Evolutionary conservation across 2,797 vertebrate species (phyloP), one percentile per base, ranked within the genome.

Genomic region (Helostoma temminkii): DNA sequence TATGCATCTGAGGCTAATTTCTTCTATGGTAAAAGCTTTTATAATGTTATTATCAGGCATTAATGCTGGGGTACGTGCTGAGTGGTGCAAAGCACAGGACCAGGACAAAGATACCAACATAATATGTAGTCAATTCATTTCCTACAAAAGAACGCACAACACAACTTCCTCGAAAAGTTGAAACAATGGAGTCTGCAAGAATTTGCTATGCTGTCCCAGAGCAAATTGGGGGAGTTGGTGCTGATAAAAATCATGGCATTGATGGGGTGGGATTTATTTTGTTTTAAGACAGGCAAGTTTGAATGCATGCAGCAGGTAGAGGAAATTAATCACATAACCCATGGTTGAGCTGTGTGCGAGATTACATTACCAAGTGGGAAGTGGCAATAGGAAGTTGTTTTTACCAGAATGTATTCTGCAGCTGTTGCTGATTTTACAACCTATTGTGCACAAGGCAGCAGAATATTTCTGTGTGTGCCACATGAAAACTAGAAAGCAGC

Each of bases 181-280:
- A 71, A 90, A 93, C 91, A 92, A 92, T 92, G 12, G 82, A 71
- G 74, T 73, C 68, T 69, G 74, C 24, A 69, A 71, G 65, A 77
- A 80, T 63, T 83, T 92, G 85, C 88, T 66, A 64, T 77, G 74
- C 47, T 79, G 79, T 77, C 72, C 73, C 37, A 43, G 37, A 58
- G 62, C 70, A 39, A 28, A 28, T 43, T 59, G 49, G 18, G 16
- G 37, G 3, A 14, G 14, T 9, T 8, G 1, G 15, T 47, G 67
- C 43, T 60, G 63, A 78, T 58, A 55, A 50, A 47, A 22, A n/a
- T n/a, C 9, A 4, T 57, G 61, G 37, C 22, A 48, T 30, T 47
- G 43, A 37, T 28, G 47, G 74, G 43, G 71, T 12, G 49, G 48
- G 42, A 4, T 15, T 71, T 61, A 56, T 76, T 81, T 80, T 71